Base-by-base conservation (phyloP, 2,888 invertebrate genomes). In the Parapristionchus giblindavisi region DNA sequence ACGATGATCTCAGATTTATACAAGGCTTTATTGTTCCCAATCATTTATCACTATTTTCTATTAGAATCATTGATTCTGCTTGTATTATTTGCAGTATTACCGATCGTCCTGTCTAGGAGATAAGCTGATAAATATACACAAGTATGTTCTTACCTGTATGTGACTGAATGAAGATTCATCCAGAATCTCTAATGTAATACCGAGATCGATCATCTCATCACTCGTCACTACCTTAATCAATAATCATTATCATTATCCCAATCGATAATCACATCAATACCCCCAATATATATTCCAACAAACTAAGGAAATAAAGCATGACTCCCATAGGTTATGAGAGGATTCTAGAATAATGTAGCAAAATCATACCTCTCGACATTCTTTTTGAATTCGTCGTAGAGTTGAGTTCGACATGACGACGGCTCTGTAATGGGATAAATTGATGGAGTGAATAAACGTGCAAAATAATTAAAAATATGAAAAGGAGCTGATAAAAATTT, bases 111-210 rank as follows among this genome's bases (percentile, higher is more conserved):
- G n/a, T n/a, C n/a, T n/a, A n/a, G n/a, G n/a, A n/a, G n/a, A n/a
- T n/a, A n/a, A n/a, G n/a, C n/a, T n/a, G n/a, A n/a, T n/a, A n/a
- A n/a, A 48, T 14, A 11, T 32, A 4, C 3, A 63, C 3, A 24
- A 3, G 43, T 29, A 24, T 0, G 8, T 3, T 21, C 65, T 5
- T 36, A 72, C 72, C 40, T 60, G 27, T 17, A 72, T 38, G 34
- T 60, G 72, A 2, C 21, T 29, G 60, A 72, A 72, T 32, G 58
- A 29, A 24, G 60, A 38, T 17, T 71, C 71, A 36, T 60, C 60
- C n/a, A 60, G 43, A 11, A 72, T 17, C 43, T 58, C 58, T 32
- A 72, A 40, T 14, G 72, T 72, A 48, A 72, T 72, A 43, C 72
- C 72, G 21, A 43, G 40, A 27, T 72, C 72, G 43, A 48, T 4